Percentiles rank a stretch among this genome's conserved stretches.
Conservation (phyloP, 2,113 vertebrate genomes). For the Cromileptes altivelis region DNA sequence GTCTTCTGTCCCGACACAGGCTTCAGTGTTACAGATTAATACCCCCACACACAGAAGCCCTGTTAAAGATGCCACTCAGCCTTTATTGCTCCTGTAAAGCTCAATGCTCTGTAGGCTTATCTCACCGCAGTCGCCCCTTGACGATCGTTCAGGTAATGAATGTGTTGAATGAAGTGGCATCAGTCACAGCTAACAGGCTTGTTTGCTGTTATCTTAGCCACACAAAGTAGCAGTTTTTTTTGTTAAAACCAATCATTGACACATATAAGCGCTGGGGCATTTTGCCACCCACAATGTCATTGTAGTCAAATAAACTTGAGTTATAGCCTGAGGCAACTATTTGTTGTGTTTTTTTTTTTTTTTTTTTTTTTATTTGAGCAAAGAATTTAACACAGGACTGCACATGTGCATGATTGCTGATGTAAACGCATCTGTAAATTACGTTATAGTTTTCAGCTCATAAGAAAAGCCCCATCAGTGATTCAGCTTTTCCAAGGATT, state of each 20-base stretch:
- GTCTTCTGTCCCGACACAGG: slow-evolving; percentile 46
- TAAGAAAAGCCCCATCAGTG: not conserved
- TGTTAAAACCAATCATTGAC: slow-evolving; percentile 48
- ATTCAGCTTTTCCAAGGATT: not conserved
- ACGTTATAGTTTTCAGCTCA: not conserved
- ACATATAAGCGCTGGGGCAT: slow-evolving; percentile 18
- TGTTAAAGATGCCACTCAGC: slow-evolving; percentile 71
- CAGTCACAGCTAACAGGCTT: slow-evolving; percentile 71
- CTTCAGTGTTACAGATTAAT: slow-evolving; percentile 71
- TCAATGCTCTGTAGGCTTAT: slow-evolving; percentile 73
- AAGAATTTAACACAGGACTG: not conserved
- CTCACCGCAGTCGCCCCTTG: slow-evolving; percentile 57
- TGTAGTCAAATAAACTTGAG: slow-evolving; percentile 58
- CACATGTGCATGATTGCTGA: not conserved
- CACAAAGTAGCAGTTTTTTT: slow-evolving; percentile 71
- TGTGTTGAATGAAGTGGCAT: slow-evolving; percentile 78
- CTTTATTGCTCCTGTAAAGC: slow-evolving; percentile 75
- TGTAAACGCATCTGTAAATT: not conserved
- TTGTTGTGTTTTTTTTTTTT: not conserved
- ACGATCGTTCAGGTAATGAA: slow-evolving; percentile 70
- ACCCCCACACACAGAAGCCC: slow-evolving; percentile 50
- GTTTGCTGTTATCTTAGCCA: slow-evolving; percentile 77
- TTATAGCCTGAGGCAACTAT: slow-evolving; percentile 26
- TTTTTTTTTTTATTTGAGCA: not conserved
- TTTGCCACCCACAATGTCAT: slow-evolving; percentile 34